These are phyloP conservation scores for Cerceris rybyensis DNA, from an alignment of 2,888 invertebrate species.

Conservation along the genomic window DNA sequence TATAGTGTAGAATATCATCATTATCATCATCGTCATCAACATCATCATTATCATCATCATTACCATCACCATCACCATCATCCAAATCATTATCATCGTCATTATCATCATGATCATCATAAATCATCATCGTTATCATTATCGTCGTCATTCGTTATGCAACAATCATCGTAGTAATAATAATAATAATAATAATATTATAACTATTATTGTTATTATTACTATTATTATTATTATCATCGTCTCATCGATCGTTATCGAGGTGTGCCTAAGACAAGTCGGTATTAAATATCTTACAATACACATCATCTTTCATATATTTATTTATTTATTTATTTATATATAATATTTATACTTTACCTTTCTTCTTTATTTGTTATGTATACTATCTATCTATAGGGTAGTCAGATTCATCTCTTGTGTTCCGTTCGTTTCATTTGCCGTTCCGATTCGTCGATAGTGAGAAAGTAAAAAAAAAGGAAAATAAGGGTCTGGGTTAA, in stretches of 20 bases:
- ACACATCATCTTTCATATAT: conserved; percentile 78
- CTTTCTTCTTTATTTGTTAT: conserved; percentile 70
- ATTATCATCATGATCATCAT: conserved; percentile 41
- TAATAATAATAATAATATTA: no score
- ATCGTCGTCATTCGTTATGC: conserved; percentile 62
- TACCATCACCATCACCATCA: conserved; percentile 43
- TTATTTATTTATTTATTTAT: conserved; percentile 67
- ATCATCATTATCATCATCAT: conserved; percentile 27
- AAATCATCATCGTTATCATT: conserved; percentile 29
- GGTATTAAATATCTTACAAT: conserved; percentile 80
- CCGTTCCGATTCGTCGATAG: conserved; percentile 67
- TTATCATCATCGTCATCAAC: conserved; percentile 26
- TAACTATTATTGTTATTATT: conserved; percentile 37
- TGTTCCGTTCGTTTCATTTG: conserved; percentile 65
- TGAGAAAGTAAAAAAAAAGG: conserved; percentile 58
- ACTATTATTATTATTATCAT: conserved; percentile 66
- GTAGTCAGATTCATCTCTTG: conserved; percentile 77
- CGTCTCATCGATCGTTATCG: conserved; percentile 69
- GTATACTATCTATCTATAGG: conserved; percentile 77
- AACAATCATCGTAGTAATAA: conserved; percentile 65
- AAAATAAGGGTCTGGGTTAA: not conserved
- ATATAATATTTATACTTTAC: conserved; percentile 72
- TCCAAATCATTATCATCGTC: conserved; percentile 38
- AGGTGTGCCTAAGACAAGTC: conserved; percentile 75
- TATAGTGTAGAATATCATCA: conserved; percentile 71